Evolutionary conservation across 2,113 vertebrate genomes (phyloP).

Genomic region (Gila orcuttii): DNA sequence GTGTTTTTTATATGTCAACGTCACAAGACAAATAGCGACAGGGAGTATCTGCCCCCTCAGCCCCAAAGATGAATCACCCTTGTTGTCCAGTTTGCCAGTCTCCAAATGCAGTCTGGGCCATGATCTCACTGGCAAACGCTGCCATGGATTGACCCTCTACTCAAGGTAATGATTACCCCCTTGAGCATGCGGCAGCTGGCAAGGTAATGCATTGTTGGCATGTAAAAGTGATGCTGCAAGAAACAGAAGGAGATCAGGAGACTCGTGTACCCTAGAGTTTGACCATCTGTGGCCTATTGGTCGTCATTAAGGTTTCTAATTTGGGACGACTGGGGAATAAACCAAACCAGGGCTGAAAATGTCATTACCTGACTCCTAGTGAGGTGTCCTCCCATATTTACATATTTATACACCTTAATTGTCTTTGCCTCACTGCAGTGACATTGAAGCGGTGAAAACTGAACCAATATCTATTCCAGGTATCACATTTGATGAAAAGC

Average conservation of each 20-base stretch:
- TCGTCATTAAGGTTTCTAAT: slow-evolving; percentile 84
- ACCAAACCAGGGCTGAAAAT: slow-evolving; percentile 79
- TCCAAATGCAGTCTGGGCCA: slow-evolving; percentile 52
- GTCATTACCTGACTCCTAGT: slow-evolving; percentile 73
- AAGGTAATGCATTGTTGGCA: slow-evolving; percentile 69
- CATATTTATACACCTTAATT: slow-evolving; percentile 82
- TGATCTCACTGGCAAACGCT: slow-evolving; percentile 61
- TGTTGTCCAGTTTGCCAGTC: slow-evolving; percentile 62
- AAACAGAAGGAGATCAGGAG: slow-evolving; percentile 72
- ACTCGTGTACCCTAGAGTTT: slow-evolving; percentile 74
- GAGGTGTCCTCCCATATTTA: slow-evolving; percentile 78
- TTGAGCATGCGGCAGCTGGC: slow-evolving; percentile 73
- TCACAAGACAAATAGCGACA: slow-evolving; percentile 70
- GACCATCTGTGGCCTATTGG: slow-evolving; percentile 81
- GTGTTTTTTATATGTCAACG: slow-evolving; percentile 67
- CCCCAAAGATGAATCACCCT: slow-evolving; percentile 73
- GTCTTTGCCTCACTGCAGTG: slow-evolving; percentile 74
- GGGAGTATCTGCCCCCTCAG: slow-evolving; percentile 67
- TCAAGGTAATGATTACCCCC: slow-evolving; percentile 73
- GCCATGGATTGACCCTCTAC: slow-evolving; percentile 76
- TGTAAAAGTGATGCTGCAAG: slow-evolving; percentile 64
- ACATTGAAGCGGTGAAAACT: slow-evolving; percentile 70
- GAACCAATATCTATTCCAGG: slow-evolving; percentile 12
- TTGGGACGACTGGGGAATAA: slow-evolving; percentile 78
- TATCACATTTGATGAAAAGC: slow-evolving; percentile 35